Base-by-base conservation (phyloP, 2,888 invertebrate genomes). In the Cephus sareptanus region DNA sequence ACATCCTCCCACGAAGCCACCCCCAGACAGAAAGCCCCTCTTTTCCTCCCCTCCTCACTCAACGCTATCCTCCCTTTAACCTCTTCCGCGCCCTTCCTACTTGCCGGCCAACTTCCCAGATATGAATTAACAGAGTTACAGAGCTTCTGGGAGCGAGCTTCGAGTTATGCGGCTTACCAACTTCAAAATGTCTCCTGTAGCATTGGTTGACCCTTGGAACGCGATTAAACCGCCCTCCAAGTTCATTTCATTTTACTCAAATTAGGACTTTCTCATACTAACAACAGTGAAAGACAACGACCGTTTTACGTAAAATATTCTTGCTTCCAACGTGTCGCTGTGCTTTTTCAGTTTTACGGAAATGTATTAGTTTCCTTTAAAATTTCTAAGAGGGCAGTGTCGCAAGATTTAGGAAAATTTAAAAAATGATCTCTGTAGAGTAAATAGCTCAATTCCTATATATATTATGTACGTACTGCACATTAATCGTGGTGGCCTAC, bases 71-170 rank as follows among this genome's bases (percentile, higher is more conserved):
- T 68, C 69, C 74, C 31, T 56, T 73, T 70, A 34, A 35, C 74
- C 74, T 69, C 75, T 73, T 75, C 56, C 77, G 78, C 75, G 37
- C 73, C 71, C 73, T 31, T 34, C 71, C 71, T 34, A 34, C 71
- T 31, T 82, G 82, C 80, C 82, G 83, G 84, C 86, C 85, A 90
- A 90, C 89, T 91, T 91, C 86, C 85, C 85, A 88, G 90, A 89
- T 91, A 90, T 90, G 91, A 91, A 91, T 91, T 91, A 90, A 91
- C 91, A 87, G 90, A 90, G 90, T 90, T 90, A 90, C 89, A 86
- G 87, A 88, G 89, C 79, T 79, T 83, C 79, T 79, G 77, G 76
- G 83, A 80, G 76, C 84, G 81, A 82, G 83, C 81, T 77, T 82
- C 87, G 87, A 89, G 88, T 88, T 89, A 88, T 87, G 89, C 87